Evolutionary conservation across 2,888 invertebrate genomes (phyloP).

Genomic region (Palloptera scutellata): DNA sequence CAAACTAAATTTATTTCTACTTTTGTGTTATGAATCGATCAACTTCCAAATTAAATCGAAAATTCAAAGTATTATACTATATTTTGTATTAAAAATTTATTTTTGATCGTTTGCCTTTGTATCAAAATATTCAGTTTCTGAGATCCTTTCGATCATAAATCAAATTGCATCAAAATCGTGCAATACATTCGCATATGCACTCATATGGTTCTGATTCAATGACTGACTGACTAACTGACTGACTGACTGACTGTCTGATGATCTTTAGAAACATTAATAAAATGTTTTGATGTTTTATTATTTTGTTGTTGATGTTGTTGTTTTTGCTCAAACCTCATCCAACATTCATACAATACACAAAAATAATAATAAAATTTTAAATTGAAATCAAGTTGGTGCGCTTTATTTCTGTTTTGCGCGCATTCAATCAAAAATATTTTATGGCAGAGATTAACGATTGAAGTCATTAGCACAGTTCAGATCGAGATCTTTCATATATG

Average conservation of each 20-base stretch:
- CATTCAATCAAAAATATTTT: constrained; percentile 56
- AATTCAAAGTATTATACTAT: too few relatives aligned
- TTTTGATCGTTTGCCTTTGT: too few relatives aligned
- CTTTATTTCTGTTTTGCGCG: constrained; percentile 27
- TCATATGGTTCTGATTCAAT: too few relatives aligned
- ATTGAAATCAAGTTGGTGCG: constrained; percentile 25
- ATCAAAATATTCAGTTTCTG: too few relatives aligned
- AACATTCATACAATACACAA: neutral
- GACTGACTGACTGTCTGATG: neutral
- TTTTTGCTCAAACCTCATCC: constrained; percentile 5
- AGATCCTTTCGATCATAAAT: constrained; percentile 27
- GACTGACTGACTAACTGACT: neutral
- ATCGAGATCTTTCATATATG: constrained; percentile 50
- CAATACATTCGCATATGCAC: too few relatives aligned
- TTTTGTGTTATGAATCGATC: too few relatives aligned
- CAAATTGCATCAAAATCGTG: constrained; percentile 32
- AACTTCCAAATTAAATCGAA: too few relatives aligned
- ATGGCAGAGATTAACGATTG: constrained; percentile 61
- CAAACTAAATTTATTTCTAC: too few relatives aligned
- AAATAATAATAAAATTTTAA: constrained; percentile 11
- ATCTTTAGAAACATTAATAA: neutral
- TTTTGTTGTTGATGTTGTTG: neutral
- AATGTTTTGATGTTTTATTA: neutral
- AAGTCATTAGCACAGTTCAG: constrained; percentile 58
- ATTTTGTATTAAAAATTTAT: too few relatives aligned